Evolutionary conservation across 2,113 vertebrate genomes (phyloP), one percentile per base, ranked within the genome.

Genomic region (Lagopus muta): DNA sequence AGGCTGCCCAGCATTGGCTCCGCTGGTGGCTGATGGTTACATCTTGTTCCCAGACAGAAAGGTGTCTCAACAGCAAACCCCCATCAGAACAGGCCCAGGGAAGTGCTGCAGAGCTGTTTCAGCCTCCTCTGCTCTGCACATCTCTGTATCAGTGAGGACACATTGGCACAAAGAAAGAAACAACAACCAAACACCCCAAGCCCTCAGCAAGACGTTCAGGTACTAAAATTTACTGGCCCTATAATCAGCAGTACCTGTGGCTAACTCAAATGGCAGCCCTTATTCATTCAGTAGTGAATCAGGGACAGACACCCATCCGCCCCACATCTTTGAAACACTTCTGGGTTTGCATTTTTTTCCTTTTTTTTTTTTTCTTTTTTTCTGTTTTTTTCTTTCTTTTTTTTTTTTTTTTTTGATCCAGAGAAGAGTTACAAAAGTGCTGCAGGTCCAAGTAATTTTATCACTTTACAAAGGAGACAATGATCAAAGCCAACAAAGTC

Each of bases 151-250:
- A 76, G 72, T 17, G 70, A 95, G 93, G 97, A 96, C 81, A 74
- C 89, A 14, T 96, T 97, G 97, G 97, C 97, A 97, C 96, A n/a
- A 71, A 93, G 78, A 40, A 86, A 96, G 93, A 73, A 61, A 42
- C 32, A 10, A 22, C 19, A 25, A 58, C 10, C 30, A 25, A 3
- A 32, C 70, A 82, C 42, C 90, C 85, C 87, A 28, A 93, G 70
- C 85, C 76, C 86, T 96, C 78, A 95, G 96, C 94, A 94, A 98
- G 96, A 97, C 95, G 89, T 96, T n/a, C 97, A 97, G 97, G 96
- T 96, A 97, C 97, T 96, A 89, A 96, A 94, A 94, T 86, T 92
- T 97, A 97, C 97, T 97, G 97, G 97, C 97, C 97, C 96, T 96
- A 90, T 78, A 88, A 96, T 97, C 97, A 97, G 97, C 97, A 97